Base-by-base conservation (phyloP, 2,113 vertebrate genomes). In the Myotis yumanensis region DNA sequence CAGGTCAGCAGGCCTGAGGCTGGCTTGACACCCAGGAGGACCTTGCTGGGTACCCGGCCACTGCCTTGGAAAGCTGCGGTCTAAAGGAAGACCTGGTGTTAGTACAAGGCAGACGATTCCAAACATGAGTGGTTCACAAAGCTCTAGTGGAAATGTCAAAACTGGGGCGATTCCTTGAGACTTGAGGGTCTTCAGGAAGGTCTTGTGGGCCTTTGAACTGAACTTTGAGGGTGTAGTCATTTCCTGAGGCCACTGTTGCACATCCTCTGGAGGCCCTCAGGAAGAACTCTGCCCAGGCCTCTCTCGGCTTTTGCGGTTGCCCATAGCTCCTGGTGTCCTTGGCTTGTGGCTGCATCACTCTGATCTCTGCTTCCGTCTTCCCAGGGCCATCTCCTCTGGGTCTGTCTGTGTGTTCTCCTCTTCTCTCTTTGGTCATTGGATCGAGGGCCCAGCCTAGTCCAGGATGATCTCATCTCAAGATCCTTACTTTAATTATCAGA, bases 41-140 rank as follows among this genome's bases (percentile, higher is more conserved):
- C 18, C 18, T 4, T 5, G n/a, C 54, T 0, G 28, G 2, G 32
- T 11, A 5, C 57, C 40, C 1, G 1, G 3, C 66, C 18, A 1
- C 68, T 3, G 22, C 17, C 48, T 68, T 3, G 0, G 4, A n/a
- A 32, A 48, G 46, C 30, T 4, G 1, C 9, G 0, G 30, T 16
- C 35, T 35, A 0, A 5, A 18, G n/a, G 46, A 52, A 40, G 83
- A 37, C 35, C 0, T 52, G 17, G 7, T 23, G 30, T 62, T 4
- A 20, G 46, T 3, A 9, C 5, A 3, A 28, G 69, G 57, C 17
- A 0, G 20, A 3, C 0, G 1, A 3, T 0, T 25, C 79, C 11
- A 7, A 4, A 1, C 17, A 12, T 2, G 23, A 30, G 0, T 30
- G 35, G 4, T 52, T 43, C 14, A 0, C 73, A 46, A 3, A 73